Conservation (phyloP, 2,113 vertebrate genomes). For the Gasterosteus aculeatus region DNA sequence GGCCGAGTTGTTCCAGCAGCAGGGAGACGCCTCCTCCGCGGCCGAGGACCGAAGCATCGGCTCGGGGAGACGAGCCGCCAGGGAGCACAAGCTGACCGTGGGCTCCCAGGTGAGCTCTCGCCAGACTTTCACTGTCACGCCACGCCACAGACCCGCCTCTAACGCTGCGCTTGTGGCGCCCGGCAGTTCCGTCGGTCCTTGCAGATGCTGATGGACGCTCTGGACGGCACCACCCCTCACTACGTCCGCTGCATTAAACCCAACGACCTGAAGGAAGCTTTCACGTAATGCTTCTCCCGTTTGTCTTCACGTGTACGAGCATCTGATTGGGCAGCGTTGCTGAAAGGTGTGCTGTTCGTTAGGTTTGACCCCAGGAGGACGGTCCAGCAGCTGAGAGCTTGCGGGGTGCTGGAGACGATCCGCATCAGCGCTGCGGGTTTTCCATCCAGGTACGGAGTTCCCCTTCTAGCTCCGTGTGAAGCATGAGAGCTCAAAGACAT, state of each 20-base stretch:
- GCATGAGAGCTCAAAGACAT: not conserved
- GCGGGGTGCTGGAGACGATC: conserved; percentile 85
- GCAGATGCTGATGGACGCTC: conserved; percentile 79
- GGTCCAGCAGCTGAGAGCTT: conserved; percentile 84
- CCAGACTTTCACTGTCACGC: not conserved
- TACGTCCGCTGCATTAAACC: conserved; percentile 89
- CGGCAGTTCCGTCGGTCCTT: conserved; percentile 84
- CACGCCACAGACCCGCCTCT: too few species aligned
- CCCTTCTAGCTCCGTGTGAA: not conserved
- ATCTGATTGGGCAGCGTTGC: not conserved
- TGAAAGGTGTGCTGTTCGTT: not conserved
- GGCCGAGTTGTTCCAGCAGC: conserved; percentile 80
- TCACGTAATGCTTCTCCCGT: conserved; percentile 32
- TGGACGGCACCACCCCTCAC: conserved; percentile 83
- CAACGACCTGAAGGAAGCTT: conserved; percentile 83
- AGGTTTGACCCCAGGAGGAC: conserved; percentile 84
- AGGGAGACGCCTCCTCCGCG: conserved; percentile 39
- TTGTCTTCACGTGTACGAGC: too few species aligned
- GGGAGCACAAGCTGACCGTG: conserved; percentile 80
- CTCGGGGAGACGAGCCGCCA: conserved; percentile 70
- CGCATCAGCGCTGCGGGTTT: conserved; percentile 85
- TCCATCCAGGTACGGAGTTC: conserved; percentile 78
- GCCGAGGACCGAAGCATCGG: conserved; percentile 63
- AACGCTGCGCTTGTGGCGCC: not conserved
- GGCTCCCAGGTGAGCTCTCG: conserved; percentile 80